Percentiles rank a stretch among this genome's conserved stretches.
These are phyloP conservation scores for Neopipo cinnamomea DNA, from an alignment of 2,113 vertebrate genomes.

Conservation along the genomic window DNA sequence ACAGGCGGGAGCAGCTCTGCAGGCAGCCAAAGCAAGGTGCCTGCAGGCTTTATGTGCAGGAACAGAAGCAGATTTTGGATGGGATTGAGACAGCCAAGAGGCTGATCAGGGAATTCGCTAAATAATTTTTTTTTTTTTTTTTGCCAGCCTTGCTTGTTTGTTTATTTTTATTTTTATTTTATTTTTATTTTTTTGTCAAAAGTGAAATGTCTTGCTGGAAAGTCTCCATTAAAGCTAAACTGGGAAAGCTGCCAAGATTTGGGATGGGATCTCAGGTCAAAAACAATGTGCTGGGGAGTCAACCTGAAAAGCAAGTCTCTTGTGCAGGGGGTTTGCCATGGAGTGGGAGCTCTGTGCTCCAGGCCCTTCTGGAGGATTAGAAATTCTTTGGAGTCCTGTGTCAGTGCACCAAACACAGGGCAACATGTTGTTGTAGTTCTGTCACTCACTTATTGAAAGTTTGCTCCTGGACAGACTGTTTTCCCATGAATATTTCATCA, in stretches of 20 bases:
- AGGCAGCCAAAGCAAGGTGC: neutral
- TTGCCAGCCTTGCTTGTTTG: neutral
- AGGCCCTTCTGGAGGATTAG: neutral
- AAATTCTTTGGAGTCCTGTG: neutral
- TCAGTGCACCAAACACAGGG: neutral
- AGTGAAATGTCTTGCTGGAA: constrained; percentile 4
- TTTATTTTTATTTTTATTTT: neutral
- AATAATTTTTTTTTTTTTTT: neutral
- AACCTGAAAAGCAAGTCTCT: neutral
- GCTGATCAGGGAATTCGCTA: neutral
- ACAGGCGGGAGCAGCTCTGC: neutral
- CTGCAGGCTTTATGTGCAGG: neutral
- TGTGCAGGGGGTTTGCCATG: neutral
- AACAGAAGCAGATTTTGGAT: constrained; percentile 10
- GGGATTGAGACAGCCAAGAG: neutral
- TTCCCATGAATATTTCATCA: constrained; percentile 5
- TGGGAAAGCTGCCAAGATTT: neutral
- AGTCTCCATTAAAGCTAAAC: neutral
- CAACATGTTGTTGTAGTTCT: neutral
- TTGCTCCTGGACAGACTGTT: neutral
- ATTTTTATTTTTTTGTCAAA: neutral
- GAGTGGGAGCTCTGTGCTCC: neutral
- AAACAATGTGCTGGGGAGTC: neutral
- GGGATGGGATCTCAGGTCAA: neutral
- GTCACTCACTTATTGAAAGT: neutral